Evolutionary conservation across 2,888 invertebrate genomes (phyloP).

Genomic region (Eupithecia centaureata): DNA sequence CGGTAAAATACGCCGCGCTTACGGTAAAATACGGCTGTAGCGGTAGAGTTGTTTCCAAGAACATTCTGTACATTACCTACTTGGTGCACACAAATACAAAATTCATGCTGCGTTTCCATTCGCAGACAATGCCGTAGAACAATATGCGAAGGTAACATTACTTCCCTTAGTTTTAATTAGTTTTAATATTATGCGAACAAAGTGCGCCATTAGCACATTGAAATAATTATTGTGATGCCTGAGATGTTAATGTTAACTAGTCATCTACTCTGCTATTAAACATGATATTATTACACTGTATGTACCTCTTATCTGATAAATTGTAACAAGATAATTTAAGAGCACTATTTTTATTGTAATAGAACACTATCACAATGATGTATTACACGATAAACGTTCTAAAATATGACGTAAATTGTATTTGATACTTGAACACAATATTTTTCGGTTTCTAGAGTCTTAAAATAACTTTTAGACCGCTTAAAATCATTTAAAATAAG

Average conservation of each 20-base stretch:
- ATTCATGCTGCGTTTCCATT: constrained; percentile 33
- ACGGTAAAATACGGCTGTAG: constrained; percentile 43
- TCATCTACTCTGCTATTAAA: constrained; percentile 43
- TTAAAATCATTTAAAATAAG: constrained; percentile 71
- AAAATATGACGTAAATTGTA: constrained; percentile 26
- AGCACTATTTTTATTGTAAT: constrained; percentile 44
- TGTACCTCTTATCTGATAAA: constrained; percentile 33
- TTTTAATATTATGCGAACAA: constrained; percentile 50
- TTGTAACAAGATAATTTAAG: constrained; percentile 30
- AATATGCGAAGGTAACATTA: constrained; percentile 47
- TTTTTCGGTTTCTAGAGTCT: constrained; percentile 48
- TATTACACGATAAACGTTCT: constrained; percentile 13
- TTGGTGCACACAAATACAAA: constrained; percentile 32
- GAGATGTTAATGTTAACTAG: constrained; percentile 44
- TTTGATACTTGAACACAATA: constrained; percentile 48
- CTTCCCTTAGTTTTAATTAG: constrained; percentile 59
- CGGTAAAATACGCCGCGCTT: constrained; percentile 30
- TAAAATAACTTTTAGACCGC: constrained; percentile 75
- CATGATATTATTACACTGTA: constrained; percentile 38
- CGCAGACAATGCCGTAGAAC: constrained; percentile 40
- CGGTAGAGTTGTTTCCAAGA: constrained; percentile 23
- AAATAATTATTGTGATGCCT: constrained; percentile 51
- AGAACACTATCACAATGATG: constrained; percentile 39
- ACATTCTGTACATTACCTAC: constrained; percentile 23
- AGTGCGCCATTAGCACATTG: constrained; percentile 52